Percentiles rank a stretch among this genome's conserved stretches.
These are phyloP conservation scores for Periplaneta americana DNA, from an alignment of 1,140 invertebrate species.

Conservation along the genomic window DNA sequence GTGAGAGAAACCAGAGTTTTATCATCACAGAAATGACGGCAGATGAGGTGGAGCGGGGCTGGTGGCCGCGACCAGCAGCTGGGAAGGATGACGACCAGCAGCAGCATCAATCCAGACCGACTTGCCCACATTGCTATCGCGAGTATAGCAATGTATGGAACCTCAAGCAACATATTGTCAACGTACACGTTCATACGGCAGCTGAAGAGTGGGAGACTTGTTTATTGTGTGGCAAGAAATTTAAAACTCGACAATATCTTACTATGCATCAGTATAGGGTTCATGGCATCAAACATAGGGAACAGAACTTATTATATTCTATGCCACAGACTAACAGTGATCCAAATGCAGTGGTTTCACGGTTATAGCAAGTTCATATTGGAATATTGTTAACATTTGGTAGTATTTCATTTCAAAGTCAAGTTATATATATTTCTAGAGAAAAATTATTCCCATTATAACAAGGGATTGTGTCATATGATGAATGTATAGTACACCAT, in stretches of 20 bases:
- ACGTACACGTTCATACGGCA: constrained; percentile 65
- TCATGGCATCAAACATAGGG: constrained; percentile 47
- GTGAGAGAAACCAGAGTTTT: background rate
- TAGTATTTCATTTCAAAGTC: too few relatives aligned
- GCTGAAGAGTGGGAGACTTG: constrained; percentile 57
- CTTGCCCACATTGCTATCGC: constrained; percentile 60
- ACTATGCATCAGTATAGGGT: constrained; percentile 62
- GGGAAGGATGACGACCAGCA: background rate
- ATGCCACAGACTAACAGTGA: background rate
- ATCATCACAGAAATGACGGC: background rate
- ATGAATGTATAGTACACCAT: too few relatives aligned
- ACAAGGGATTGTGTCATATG: too few relatives aligned
- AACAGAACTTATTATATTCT: background rate
- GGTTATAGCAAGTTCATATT: background rate
- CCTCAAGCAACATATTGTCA: constrained; percentile 66
- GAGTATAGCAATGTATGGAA: constrained; percentile 60
- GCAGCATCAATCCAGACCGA: constrained; percentile 33
- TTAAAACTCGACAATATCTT: constrained; percentile 65
- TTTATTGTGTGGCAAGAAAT: constrained; percentile 56
- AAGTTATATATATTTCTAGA: too few relatives aligned
- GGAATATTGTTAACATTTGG: too few relatives aligned
- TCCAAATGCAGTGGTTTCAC: background rate
- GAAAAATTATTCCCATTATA: too few relatives aligned
- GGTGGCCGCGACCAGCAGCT: background rate
- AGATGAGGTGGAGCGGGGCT: background rate